Percentiles rank a stretch among this genome's conserved stretches.
These are phyloP conservation scores for Meda fulgida DNA, from an alignment of 2,797 vertebrate species.

Conservation along the genomic window DNA sequence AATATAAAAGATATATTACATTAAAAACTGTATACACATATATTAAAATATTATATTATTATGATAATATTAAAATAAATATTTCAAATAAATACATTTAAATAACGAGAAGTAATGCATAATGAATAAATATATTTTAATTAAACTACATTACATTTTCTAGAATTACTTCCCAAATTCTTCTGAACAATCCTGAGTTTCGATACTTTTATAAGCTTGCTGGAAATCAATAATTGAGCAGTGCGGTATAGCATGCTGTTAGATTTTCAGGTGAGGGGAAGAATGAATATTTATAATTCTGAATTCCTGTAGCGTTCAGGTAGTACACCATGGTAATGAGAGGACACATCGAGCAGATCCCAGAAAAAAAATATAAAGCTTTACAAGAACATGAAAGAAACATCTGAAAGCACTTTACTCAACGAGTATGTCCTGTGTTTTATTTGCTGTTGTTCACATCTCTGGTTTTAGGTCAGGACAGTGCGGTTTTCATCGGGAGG, in stretches of 20 bases:
- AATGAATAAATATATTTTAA: not conserved
- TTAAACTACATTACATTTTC: not conserved
- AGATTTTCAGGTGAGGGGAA: slow-evolving; percentile 23
- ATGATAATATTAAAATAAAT: not conserved
- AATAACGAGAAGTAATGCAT: not conserved
- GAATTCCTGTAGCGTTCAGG: slow-evolving; percentile 41
- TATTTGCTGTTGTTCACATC: slow-evolving; percentile 24
- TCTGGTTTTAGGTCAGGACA: slow-evolving; percentile 34
- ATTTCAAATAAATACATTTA: not conserved
- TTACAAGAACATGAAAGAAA: slow-evolving; percentile 1
- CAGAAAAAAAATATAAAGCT: slow-evolving; percentile 7
- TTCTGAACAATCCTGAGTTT: slow-evolving; percentile 45
- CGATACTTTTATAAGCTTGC: slow-evolving; percentile 26
- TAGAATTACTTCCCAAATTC: slow-evolving; percentile 28
- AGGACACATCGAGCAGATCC: slow-evolving; percentile 30
- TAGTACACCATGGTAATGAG: slow-evolving; percentile 43
- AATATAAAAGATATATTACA: not conserved
- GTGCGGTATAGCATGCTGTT: slow-evolving; percentile 34
- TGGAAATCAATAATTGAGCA: slow-evolving; percentile 59
- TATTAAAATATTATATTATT: not conserved
- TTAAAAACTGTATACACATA: not conserved
- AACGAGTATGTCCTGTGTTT: not conserved
- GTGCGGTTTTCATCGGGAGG: not conserved
- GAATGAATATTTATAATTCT: slow-evolving; percentile 50
- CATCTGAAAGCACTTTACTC: slow-evolving; percentile 30